Evolutionary conservation across 2,888 invertebrate genomes (phyloP).

Genomic region (Noctua fimbriata): DNA sequence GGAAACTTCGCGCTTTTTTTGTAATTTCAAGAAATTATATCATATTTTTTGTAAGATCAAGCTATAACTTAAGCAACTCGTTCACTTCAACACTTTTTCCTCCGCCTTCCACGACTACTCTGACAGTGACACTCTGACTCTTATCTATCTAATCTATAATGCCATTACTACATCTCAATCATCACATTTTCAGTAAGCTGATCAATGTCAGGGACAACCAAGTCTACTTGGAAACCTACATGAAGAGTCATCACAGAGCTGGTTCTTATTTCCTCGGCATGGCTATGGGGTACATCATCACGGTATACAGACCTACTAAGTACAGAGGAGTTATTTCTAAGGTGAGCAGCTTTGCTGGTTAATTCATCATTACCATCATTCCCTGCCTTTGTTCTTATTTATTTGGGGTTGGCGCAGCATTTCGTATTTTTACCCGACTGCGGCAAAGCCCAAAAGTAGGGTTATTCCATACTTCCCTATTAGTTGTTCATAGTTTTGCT

Average conservation of each 20-base stretch:
- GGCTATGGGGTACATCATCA: conserved; percentile 54
- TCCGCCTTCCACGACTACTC: background rate
- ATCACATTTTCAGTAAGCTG: conserved; percentile 32
- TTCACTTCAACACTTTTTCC: background rate
- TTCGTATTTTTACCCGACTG: no score
- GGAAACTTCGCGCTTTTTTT: no score
- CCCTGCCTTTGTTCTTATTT: background rate
- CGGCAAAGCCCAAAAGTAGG: no score
- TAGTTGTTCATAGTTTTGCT: no score
- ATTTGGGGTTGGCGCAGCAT: no score
- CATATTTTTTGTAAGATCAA: no score
- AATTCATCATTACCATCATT: background rate
- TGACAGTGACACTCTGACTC: background rate
- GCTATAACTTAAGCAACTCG: no score
- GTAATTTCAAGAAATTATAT: no score
- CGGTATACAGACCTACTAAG: conserved; percentile 46
- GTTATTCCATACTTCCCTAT: no score
- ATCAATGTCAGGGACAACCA: conserved; percentile 31
- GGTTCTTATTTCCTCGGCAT: conserved; percentile 57
- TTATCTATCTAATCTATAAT: background rate
- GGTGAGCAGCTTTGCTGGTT: conserved; percentile 21
- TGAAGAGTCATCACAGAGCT: conserved; percentile 57
- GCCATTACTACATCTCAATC: background rate
- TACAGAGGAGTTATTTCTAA: conserved; percentile 57
- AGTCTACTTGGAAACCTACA: conserved; percentile 54